Evolutionary conservation across 2,113 vertebrate genomes (phyloP).

Genomic region (Tetrax tetrax): DNA sequence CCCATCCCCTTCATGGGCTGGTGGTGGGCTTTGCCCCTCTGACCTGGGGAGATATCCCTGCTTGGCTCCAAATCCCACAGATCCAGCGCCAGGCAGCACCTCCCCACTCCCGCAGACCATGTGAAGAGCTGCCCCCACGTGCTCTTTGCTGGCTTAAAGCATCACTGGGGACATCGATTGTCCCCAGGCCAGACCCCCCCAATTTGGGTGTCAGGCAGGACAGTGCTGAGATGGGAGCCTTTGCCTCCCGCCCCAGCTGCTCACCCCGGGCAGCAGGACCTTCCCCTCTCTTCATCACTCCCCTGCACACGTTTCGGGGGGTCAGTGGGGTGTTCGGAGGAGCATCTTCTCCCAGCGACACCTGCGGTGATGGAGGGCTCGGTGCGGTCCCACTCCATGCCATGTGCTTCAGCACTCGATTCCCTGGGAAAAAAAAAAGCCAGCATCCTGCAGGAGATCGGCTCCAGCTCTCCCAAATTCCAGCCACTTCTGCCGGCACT

Average conservation of each 20-base stretch:
- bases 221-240: background rate
- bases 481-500: background rate
- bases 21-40: background rate
- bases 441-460: background rate
- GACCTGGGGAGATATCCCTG: background rate
- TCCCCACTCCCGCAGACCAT: background rate
- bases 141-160: background rate
- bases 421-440: background rate
- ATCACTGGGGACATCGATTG: rapidly evolving
- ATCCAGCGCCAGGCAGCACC: background rate
- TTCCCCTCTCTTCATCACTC: background rate
- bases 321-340: rapidly evolving
- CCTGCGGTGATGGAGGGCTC: background rate
- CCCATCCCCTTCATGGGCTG: rapidly evolving
- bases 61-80: background rate
- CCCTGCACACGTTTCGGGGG: rapidly evolving
- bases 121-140: background rate
- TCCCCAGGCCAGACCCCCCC: background rate
- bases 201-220: background rate
- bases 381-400: rapidly evolving
- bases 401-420: background rate
- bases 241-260: background rate
- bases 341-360: background rate
- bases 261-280: rapidly evolving
- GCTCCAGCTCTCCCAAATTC: too few relatives aligned